phyloP scores from a whole-genome alignment of 2,113 vertebrate genomes.

The Lota lota region DNA sequence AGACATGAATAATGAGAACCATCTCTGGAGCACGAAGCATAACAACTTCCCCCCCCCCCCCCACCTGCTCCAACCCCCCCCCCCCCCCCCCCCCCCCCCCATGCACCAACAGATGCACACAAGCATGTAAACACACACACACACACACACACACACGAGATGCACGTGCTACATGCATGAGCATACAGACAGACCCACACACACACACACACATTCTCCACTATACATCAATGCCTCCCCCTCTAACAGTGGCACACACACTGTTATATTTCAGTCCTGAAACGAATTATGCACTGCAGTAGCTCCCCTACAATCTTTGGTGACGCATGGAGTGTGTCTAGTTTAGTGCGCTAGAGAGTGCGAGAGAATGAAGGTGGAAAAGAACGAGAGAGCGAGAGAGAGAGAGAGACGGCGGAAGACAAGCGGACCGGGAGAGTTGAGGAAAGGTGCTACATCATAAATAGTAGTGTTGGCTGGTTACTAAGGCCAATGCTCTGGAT shows the following conservation, averaged over 20 bases:
- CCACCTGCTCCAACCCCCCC: constrained; percentile 1
- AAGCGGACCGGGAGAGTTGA: constrained; percentile 35
- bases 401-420: constrained; percentile 24
- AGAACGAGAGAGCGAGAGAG: background rate
- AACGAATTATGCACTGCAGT: too few relatives aligned
- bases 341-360: too few relatives aligned
- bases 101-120: background rate
- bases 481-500: constrained; percentile 34
- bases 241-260: too few relatives aligned
- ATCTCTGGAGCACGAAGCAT: constrained; percentile 19
- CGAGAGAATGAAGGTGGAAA: too few relatives aligned
- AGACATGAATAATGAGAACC: constrained; percentile 40
- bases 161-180: background rate
- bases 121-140: background rate
- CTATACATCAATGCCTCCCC: too few relatives aligned
- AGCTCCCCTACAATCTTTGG: too few relatives aligned
- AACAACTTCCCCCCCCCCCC: constrained; percentile 27
- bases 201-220: background rate
- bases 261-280: too few relatives aligned
- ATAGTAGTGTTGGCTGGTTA: constrained; percentile 56
- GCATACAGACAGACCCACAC: constrained; percentile 8
- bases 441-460: constrained; percentile 43
- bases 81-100: too few relatives aligned
- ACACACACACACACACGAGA: constrained; percentile 9
- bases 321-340: too few relatives aligned